Percentiles rank a stretch among this genome's conserved stretches.
phyloP scores from a whole-genome alignment of 2,888 invertebrate species.

The Ennomos erosarius region DNA sequence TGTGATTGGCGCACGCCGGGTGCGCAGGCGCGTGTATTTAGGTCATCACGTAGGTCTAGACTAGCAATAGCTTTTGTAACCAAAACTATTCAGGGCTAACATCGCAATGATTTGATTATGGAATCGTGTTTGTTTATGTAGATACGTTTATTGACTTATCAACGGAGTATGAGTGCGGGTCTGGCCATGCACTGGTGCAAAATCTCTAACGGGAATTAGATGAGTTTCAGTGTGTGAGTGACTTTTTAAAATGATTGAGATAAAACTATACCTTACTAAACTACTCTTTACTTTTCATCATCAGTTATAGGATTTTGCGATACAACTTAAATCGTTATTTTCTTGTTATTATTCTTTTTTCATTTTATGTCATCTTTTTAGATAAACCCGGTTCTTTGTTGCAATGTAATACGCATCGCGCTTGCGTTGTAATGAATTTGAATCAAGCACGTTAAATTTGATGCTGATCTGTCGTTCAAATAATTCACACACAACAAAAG shows the following conservation, averaged over 20 bases:
- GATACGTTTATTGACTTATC: constrained; percentile 19
- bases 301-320: too few relatives aligned
- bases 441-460: constrained; percentile 1
- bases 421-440: too few relatives aligned
- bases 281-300: too few relatives aligned
- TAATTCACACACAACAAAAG: constrained; percentile 11
- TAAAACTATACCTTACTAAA: too few relatives aligned
- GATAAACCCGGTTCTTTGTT: constrained; percentile 2
- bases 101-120: constrained; percentile 34
- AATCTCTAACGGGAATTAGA: too few relatives aligned
- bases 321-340: too few relatives aligned
- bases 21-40: constrained; percentile 75
- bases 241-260: too few relatives aligned
- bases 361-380: too few relatives aligned
- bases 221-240: too few relatives aligned
- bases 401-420: too few relatives aligned
- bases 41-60: constrained; percentile 80
- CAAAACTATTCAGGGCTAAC: constrained; percentile 43
- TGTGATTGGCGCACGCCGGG: constrained; percentile 78
- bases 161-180: constrained; percentile 9
- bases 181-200: too few relatives aligned
- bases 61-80: constrained; percentile 66
- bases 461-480: constrained; percentile 5
- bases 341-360: too few relatives aligned
- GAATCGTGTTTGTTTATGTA: constrained; percentile 17